phyloP scores from a whole-genome alignment of 2,797 vertebrate genomes.

The Myotis findleyi region DNA sequence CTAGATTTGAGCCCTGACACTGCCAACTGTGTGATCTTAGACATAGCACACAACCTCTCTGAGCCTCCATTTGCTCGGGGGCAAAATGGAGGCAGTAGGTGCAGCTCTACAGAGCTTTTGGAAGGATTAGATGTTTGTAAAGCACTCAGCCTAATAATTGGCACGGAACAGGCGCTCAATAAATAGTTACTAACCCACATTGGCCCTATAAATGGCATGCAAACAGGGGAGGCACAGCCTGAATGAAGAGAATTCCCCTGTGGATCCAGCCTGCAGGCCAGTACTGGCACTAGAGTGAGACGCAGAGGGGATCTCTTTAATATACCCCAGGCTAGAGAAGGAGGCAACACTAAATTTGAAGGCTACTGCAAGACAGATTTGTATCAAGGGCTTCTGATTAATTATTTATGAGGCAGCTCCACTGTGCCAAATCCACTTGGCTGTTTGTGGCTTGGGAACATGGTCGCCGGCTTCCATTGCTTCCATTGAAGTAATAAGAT shows the following conservation, averaged over 20 bases:
- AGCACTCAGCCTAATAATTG: background rate
- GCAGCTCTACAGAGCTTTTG: background rate
- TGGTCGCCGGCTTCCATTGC: background rate
- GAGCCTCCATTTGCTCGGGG: background rate
- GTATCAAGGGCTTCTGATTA: conserved; percentile 64
- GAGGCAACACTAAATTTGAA: conserved; percentile 48
- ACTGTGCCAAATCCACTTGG: conserved; percentile 55
- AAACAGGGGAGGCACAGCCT: conserved; percentile 17
- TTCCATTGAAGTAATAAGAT: conserved; percentile 69
- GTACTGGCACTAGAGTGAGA: background rate
- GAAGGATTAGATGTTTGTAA: background rate
- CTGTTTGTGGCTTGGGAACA: conserved; percentile 37
- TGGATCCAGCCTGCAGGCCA: background rate
- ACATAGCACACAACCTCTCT: background rate
- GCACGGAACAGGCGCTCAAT: conserved; percentile 47
- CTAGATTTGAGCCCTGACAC: background rate
- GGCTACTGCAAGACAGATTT: conserved; percentile 21
- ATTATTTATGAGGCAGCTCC: conserved; percentile 71
- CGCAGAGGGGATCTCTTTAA: background rate
- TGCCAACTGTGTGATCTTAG: background rate
- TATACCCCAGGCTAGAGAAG: background rate
- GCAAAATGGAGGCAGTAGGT: background rate
- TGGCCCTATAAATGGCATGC: conserved; percentile 64
- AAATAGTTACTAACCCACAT: conserved; percentile 62
- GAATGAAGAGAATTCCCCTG: conserved; percentile 16